Evolutionary conservation across 2,888 invertebrate species (phyloP).

Genomic region (Digitonthophagus gazella): DNA sequence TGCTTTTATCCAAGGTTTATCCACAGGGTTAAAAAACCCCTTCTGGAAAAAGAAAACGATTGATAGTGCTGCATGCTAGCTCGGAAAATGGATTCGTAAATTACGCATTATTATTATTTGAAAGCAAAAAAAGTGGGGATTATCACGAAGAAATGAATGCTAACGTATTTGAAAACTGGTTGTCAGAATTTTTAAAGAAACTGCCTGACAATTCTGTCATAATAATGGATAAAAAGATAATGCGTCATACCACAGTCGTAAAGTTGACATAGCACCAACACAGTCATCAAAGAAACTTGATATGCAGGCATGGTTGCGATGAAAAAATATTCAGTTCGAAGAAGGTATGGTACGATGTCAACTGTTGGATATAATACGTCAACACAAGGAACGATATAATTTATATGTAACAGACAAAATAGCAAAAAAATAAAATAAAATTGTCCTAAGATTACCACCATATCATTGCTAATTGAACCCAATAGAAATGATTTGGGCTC

Average conservation of each 20-base stretch:
- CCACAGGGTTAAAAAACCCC: slow-evolving; percentile 21
- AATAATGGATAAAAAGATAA: slow-evolving; percentile 32
- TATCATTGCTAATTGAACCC: slow-evolving; percentile 17
- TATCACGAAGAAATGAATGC: slow-evolving; percentile 22
- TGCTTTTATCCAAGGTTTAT: slow-evolving; percentile 22
- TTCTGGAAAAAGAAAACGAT: slow-evolving; percentile 23
- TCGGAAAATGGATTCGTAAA: slow-evolving; percentile 2
- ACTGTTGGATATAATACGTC: too few relatives aligned
- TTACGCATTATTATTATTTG: slow-evolving; percentile 11
- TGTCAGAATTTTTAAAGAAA: neutral
- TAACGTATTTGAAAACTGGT: slow-evolving; percentile 10
- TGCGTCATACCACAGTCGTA: slow-evolving; percentile 24
- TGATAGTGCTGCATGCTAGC: neutral
- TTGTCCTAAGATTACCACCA: slow-evolving; percentile 38
- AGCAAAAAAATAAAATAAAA: too few relatives aligned
- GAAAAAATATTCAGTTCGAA: too few relatives aligned
- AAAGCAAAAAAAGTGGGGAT: slow-evolving; percentile 17
- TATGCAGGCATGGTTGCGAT: too few relatives aligned
- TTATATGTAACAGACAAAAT: too few relatives aligned
- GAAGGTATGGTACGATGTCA: too few relatives aligned
- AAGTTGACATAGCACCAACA: slow-evolving; percentile 5
- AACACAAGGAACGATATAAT: too few relatives aligned
- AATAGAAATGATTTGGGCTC: slow-evolving; percentile 31
- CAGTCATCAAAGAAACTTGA: too few relatives aligned
- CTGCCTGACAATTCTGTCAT: slow-evolving; percentile 21